Conservation (phyloP, 2,797 vertebrate species). For the Urocyon cinereoargenteus region DNA sequence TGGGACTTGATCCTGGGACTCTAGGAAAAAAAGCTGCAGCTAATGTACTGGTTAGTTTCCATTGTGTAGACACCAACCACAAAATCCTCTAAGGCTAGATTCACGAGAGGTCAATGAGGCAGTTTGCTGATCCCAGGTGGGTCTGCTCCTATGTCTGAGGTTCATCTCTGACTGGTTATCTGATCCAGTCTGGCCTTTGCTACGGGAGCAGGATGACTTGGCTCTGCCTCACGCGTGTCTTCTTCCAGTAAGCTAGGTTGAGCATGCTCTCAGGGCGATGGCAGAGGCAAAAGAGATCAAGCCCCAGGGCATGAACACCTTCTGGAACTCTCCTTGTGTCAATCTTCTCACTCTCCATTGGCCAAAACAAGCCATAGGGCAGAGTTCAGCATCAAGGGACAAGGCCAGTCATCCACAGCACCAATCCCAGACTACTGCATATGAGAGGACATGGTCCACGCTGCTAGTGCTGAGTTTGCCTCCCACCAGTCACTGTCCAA, state of each 20-base stretch:
- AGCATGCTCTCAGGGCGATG: background rate
- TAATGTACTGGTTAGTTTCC: background rate
- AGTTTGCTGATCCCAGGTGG: background rate
- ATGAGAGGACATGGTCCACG: background rate
- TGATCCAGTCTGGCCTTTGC: background rate
- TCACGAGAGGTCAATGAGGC: background rate
- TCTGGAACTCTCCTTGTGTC: background rate
- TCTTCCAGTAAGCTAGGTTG: background rate
- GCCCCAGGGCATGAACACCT: background rate
- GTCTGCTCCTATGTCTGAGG: background rate
- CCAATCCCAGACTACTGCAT: background rate
- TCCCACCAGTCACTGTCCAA: too few relatives aligned
- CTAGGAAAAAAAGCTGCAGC: background rate
- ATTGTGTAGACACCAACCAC: background rate
- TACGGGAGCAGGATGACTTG: background rate
- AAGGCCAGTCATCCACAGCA: accelerated
- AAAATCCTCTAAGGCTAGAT: background rate
- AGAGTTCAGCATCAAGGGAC: background rate
- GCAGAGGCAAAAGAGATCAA: background rate
- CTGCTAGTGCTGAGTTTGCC: background rate
- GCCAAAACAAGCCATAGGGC: background rate
- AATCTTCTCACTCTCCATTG: background rate
- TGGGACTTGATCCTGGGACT: too few relatives aligned
- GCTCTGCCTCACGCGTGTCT: background rate
- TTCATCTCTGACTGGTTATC: background rate